Evolutionary conservation across 2,113 vertebrate species (phyloP), one percentile per base, ranked within the genome.

Genomic region (Malurus melanocephalus): DNA sequence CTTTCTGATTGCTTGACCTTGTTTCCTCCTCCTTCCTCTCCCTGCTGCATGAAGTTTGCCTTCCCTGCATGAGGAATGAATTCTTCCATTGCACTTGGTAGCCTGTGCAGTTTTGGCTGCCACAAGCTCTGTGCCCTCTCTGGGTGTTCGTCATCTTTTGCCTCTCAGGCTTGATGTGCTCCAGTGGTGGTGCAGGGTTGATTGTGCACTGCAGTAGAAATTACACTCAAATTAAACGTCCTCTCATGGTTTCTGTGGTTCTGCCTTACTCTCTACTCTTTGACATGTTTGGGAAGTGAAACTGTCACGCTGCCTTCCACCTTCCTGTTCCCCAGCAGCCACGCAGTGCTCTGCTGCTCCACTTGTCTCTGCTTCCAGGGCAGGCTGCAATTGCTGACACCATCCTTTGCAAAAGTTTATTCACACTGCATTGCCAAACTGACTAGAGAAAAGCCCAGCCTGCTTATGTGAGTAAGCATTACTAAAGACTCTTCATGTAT

Each of bases 121-220:
- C 46, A 19, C 51, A 13, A 0, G 23, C 53, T 57, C 38, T 43
- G n/a, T 53, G 38, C n/a, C 21, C 27, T 18, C 10, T 32, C 30
- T 14, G 73, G n/a, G 24, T 72, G 14, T 65, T 87, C 46, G 13
- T 79, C 27, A 10, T 9, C 51, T 61, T 32, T 30, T 43, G 13
- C 62, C 26, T 40, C n/a, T 62, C 74, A 12, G 48, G 10, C 45
- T 73, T 55, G 30, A 21, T 9, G 3, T 69, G 32, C 27, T 66
- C 38, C 32, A 0, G 1, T 26, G 57, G 13, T 64, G 26, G 23
- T 10, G 5, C 0, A 0, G 19, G 35, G 4, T 10, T 26, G 49
- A 8, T 30, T 12, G 13, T 46, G 57, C 48, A 5, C 23, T 43
- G 74, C 33, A 16, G 40, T 23, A 14, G 56, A 13, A 84, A 28